Evolutionary conservation across 2,797 vertebrate species (phyloP).

Genomic region (Heteromormyrus szaboi): DNA sequence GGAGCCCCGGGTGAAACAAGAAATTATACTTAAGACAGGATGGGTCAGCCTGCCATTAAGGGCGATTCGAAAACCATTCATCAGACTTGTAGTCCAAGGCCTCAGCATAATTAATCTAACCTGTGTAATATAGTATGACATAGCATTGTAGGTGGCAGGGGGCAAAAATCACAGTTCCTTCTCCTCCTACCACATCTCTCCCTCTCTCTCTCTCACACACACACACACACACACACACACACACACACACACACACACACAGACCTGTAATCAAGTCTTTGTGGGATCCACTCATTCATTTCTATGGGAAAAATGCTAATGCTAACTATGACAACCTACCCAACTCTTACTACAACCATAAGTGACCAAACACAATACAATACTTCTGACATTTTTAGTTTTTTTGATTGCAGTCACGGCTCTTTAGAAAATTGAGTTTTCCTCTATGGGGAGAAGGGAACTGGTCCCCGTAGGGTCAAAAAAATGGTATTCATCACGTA

Average conservation of each 20-base stretch:
- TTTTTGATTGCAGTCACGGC: too few relatives aligned
- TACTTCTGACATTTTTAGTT: too few relatives aligned
- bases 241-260: background rate
- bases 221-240: background rate
- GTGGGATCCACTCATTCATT: too few relatives aligned
- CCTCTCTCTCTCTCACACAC: background rate
- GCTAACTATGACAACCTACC: too few relatives aligned
- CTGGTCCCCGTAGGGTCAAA: background rate
- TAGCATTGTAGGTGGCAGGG: constrained; percentile 8
- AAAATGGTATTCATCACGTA: background rate
- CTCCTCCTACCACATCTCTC: constrained; percentile 27
- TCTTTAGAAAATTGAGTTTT: too few relatives aligned
- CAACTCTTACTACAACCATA: too few relatives aligned
- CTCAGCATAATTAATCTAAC: constrained; percentile 85
- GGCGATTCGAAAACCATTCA: constrained; percentile 89
- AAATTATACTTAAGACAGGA: constrained; percentile 82
- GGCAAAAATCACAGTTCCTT: constrained; percentile 62
- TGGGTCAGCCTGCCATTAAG: constrained; percentile 86
- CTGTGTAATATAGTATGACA: constrained; percentile 72
- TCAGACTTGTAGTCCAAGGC: constrained; percentile 78
- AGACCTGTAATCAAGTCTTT: background rate
- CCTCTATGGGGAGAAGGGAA: too few relatives aligned
- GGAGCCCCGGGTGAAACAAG: constrained; percentile 78
- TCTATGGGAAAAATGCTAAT: background rate
- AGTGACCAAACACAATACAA: too few relatives aligned